Conservation (phyloP, 1,140 invertebrate species). For the Ostrea edulis region DNA sequence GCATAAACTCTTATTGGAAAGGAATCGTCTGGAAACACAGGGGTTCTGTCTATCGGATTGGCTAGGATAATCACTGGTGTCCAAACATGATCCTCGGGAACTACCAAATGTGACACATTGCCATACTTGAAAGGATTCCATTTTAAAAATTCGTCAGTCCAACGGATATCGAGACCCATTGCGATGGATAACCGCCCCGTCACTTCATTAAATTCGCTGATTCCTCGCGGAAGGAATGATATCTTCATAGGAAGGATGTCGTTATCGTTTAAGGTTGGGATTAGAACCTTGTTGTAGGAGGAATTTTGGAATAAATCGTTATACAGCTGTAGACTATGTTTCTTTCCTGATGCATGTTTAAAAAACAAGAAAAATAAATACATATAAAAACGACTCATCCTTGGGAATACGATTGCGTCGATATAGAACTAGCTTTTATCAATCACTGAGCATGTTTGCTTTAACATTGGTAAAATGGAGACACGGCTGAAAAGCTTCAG, state of each 20-base stretch:
- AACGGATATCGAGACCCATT: constrained; percentile 33
- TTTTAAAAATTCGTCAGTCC: constrained; percentile 34
- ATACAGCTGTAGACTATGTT: not conserved
- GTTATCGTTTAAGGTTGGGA: not conserved
- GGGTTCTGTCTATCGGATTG: constrained; percentile 39
- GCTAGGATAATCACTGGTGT: constrained; percentile 37
- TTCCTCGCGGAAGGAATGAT: constrained; percentile 39
- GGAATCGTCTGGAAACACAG: not conserved
- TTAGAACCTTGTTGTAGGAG: not conserved
- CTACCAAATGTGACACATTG: not conserved
- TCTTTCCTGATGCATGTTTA: not conserved
- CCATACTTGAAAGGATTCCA: constrained; percentile 45
- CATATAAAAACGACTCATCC: not conserved
- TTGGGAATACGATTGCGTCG: not conserved
- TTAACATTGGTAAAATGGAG: not conserved
- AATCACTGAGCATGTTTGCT: not conserved
- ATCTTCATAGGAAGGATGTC: not conserved
- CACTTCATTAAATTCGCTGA: constrained; percentile 49
- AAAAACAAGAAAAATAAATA: not conserved
- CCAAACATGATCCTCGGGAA: constrained; percentile 44
- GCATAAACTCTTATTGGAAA: constrained; percentile 15
- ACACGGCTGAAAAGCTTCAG: not conserved
- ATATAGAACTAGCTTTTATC: not conserved
- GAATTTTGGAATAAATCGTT: not conserved
- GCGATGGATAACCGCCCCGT: constrained; percentile 43